phyloP scores from a whole-genome alignment of 2,888 invertebrate genomes.

The Ormyrus thymus region DNA sequence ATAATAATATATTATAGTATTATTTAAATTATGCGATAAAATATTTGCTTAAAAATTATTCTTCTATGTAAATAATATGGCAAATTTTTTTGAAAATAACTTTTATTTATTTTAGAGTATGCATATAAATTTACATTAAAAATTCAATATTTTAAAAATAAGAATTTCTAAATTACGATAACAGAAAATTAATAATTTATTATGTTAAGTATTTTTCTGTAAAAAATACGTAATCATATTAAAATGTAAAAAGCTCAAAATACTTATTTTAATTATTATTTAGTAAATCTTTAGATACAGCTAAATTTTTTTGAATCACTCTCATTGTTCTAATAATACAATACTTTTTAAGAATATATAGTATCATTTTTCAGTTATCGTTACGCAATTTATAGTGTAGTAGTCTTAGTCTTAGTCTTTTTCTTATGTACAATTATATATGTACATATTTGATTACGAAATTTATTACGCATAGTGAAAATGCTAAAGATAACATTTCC shows the following conservation, averaged over 20 bases:
- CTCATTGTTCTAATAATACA: slow-evolving; percentile 20
- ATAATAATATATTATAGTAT: too few relatives aligned
- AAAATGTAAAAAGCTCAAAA: slow-evolving; percentile 39
- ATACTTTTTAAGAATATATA: slow-evolving; percentile 27
- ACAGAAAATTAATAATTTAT: slow-evolving; percentile 27
- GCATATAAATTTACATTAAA: slow-evolving; percentile 15
- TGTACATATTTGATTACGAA: slow-evolving; percentile 22
- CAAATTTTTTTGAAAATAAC: neutral
- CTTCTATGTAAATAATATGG: neutral
- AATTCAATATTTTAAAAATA: slow-evolving; percentile 13
- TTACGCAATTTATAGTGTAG: slow-evolving; percentile 10
- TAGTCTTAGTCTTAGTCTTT: slow-evolving; percentile 34
- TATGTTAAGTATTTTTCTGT: slow-evolving; percentile 6
- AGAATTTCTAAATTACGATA: neutral
- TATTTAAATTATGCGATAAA: too few relatives aligned
- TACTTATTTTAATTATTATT: slow-evolving; percentile 7
- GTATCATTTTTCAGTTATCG: neutral
- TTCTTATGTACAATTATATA: slow-evolving; percentile 36
- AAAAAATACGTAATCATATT: slow-evolving; percentile 34
- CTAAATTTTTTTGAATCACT: slow-evolving; percentile 14
- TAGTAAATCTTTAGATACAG: neutral
- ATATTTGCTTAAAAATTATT: too few relatives aligned
- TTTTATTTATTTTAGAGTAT: neutral
- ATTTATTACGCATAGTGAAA: neutral
- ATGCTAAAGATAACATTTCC: neutral